Evolutionary conservation across 2,888 invertebrate genomes (phyloP).

Genomic region (Mimumesa dahlbomi): DNA sequence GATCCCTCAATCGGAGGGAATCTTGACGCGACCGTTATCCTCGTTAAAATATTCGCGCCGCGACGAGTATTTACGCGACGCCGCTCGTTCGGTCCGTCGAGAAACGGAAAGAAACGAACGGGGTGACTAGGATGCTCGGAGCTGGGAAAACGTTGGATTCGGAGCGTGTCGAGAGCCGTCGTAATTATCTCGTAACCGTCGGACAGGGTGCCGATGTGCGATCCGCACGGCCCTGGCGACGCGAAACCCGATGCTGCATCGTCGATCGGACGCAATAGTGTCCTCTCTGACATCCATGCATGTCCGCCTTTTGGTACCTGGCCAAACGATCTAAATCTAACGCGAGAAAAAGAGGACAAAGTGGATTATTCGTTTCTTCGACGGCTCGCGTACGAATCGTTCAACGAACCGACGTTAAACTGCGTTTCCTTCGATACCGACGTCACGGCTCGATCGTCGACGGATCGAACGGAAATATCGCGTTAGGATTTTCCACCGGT

Average conservation of each 20-base stretch:
- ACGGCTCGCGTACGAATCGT: neutral
- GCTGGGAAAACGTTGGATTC: neutral
- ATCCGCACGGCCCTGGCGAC: neutral
- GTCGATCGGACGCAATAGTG: neutral
- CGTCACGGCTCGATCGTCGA: too few relatives aligned
- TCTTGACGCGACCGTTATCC: constrained; percentile 27
- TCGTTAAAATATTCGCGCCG: constrained; percentile 20
- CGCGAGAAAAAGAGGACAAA: constrained; percentile 21
- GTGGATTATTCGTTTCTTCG: neutral
- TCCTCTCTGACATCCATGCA: neutral
- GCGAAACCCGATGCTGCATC: constrained; percentile 3
- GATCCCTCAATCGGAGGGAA: neutral
- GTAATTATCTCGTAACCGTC: constrained; percentile 57
- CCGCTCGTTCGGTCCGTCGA: neutral
- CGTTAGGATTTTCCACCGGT: too few relatives aligned
- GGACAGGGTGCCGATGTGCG: constrained; percentile 36
- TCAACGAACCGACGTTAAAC: neutral
- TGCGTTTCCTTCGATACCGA: too few relatives aligned
- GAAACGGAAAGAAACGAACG: neutral
- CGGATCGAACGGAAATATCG: too few relatives aligned
- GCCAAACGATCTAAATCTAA: constrained; percentile 45
- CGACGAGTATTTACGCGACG: constrained; percentile 27
- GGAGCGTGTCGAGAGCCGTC: constrained; percentile 2
- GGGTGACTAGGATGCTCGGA: neutral
- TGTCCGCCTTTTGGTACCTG: constrained; percentile 26